Base-by-base conservation (phyloP, 2,888 invertebrate genomes). In the Acleris emargana region DNA sequence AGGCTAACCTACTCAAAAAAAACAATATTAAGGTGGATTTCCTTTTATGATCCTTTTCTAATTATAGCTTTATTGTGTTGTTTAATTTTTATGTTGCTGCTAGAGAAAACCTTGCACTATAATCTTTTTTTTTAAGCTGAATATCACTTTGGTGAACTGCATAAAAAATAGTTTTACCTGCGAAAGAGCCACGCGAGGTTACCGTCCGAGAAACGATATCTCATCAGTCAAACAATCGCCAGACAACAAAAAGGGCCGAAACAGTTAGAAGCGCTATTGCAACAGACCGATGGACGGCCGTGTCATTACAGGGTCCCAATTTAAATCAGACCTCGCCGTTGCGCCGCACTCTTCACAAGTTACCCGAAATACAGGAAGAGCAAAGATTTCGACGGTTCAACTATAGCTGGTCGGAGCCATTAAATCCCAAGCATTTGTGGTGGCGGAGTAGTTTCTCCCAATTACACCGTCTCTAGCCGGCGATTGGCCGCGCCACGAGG, bases 391-490 rank as follows among this genome's bases (percentile, higher is more conserved):
- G 74, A 83, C 73, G 76, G 86, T 74, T 86, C 89, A 77, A 68
- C 67, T 63, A 73, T 70, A 67, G 76, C 77, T 87, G 87, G 89
- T 70, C 81, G 74, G 71, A 73, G 76, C 81, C 73, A 77, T 78
- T 76, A 78, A 86, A 88, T 85, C 86, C 85, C 85, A 82, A 86
- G 86, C 87, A 86, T 89, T 88, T 87, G 87, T 84, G 87, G 88
- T 87, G 85, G 87, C 81, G 79, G 83, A 81, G 83, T 83, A 89
- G 89, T 91, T 90, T 91, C 90, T 88, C 88, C 90, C 90, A 92
- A 92, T 92, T 92, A 92, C 89, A 86, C 77, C 84, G 88, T 82
- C 87, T 88, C 89, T 89, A 87, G 88, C 82, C 83, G 76, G 80
- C 87, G 86, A 90, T 89, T 90, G 89, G 89, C 84, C 80, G 85